A percentile compares a stretch with the other conserved stretches of the same genome.
These are phyloP conservation scores for Aphis craccivora DNA, from an alignment of 1,140 invertebrate species.

Conservation along the genomic window DNA sequence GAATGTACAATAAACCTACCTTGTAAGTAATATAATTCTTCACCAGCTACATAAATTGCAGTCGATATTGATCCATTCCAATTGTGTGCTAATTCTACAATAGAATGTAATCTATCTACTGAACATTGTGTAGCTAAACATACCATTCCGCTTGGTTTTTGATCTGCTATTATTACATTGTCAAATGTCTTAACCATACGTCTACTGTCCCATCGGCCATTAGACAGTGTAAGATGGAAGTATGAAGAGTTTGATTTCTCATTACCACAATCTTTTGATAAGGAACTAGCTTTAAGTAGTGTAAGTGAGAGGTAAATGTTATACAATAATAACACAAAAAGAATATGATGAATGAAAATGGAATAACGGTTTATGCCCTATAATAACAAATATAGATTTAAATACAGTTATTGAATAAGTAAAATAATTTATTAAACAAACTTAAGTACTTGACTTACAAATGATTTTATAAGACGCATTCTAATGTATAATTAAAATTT, in stretches of 20 bases:
- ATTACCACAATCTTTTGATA: background rate
- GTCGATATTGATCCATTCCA: conserved; percentile 89
- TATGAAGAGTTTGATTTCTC: conserved; percentile 10
- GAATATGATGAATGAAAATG: conserved; percentile 15
- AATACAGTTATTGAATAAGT: background rate
- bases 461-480: conserved; percentile 34
- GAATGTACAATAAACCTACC: conserved; percentile 59
- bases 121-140: conserved; percentile 86
- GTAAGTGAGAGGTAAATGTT: conserved; percentile 44
- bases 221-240: conserved; percentile 63
- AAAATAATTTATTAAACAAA: conserved; percentile 36
- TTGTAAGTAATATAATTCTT: conserved; percentile 74
- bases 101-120: conserved; percentile 78
- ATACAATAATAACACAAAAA: conserved; percentile 41
- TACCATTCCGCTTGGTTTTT: conserved; percentile 65
- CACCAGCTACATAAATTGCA: conserved; percentile 80
- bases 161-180: conserved; percentile 73
- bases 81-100: conserved; percentile 77
- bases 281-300: conserved; percentile 28
- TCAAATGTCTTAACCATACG: conserved; percentile 77
- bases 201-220: conserved; percentile 77
- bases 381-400: background rate
- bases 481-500: conserved; percentile 11
- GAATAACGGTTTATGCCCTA: conserved; percentile 27
- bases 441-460: conserved; percentile 45